These are phyloP conservation scores for Drosophila nannoptera DNA, from an alignment of 1,140 invertebrate genomes.

Conservation along the genomic window DNA sequence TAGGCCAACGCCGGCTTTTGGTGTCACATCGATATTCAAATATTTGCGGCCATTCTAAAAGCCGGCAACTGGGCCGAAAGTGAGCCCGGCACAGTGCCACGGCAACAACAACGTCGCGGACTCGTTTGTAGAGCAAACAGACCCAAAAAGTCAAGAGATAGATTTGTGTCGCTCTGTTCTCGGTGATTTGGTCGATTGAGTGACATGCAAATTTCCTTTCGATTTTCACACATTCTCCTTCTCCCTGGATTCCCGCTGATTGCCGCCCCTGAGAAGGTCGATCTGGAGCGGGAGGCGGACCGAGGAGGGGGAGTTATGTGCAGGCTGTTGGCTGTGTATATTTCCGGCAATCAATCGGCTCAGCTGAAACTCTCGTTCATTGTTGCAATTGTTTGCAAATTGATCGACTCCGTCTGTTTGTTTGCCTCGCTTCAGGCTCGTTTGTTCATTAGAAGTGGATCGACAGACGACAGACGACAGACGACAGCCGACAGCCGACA, in stretches of 20 bases:
- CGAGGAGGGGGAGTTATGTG: conserved; percentile 37
- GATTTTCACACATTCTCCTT: conserved; percentile 68
- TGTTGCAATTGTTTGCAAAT: conserved; percentile 58
- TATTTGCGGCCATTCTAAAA: conserved; percentile 59
- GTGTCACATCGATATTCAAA: conserved; percentile 68
- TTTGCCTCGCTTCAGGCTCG: conserved; percentile 18
- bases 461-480: conserved; percentile 3
- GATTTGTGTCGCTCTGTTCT: conserved; percentile 53
- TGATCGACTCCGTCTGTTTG: conserved; percentile 39
- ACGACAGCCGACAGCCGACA: neutral
- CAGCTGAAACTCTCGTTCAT: conserved; percentile 52
- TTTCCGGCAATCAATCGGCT: conserved; percentile 70
- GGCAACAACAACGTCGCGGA: conserved; percentile 20
- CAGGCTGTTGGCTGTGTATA: conserved; percentile 57
- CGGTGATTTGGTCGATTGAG: conserved; percentile 55
- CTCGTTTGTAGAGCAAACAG: conserved; percentile 53
- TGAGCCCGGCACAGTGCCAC: conserved; percentile 30
- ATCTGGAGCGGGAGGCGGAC: conserved; percentile 21
- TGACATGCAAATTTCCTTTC: conserved; percentile 76
- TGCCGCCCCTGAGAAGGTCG: conserved; percentile 51
- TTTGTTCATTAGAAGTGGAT: conserved; percentile 55
- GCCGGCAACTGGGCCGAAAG: conserved; percentile 58
- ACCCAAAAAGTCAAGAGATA: conserved; percentile 43
- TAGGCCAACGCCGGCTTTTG: conserved; percentile 48
- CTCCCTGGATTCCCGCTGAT: conserved; percentile 38